These are phyloP conservation scores for Hemicrepidius hirtus DNA, from an alignment of 2,888 invertebrate genomes.

Conservation along the genomic window DNA sequence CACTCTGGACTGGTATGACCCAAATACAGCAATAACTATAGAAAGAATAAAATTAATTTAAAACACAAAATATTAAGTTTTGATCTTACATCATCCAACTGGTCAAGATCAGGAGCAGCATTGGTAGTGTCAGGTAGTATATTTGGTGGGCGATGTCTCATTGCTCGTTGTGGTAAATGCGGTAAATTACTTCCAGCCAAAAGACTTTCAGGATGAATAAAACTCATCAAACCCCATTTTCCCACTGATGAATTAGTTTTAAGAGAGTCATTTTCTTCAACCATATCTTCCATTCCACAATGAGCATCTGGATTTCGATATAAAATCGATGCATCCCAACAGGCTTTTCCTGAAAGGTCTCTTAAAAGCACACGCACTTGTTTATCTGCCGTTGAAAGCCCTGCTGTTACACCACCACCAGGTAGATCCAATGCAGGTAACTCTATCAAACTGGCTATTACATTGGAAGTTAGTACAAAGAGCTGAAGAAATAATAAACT, in stretches of 20 bases:
- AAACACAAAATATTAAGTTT: slow-evolving; percentile 6
- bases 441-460: slow-evolving; percentile 92
- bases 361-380: slow-evolving; percentile 88
- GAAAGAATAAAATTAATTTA: slow-evolving; percentile 45
- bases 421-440: slow-evolving; percentile 89
- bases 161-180: slow-evolving; percentile 78
- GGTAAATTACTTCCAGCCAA: slow-evolving; percentile 60
- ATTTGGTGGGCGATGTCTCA: slow-evolving; percentile 83
- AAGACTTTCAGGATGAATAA: slow-evolving; percentile 67
- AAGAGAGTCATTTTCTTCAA: slow-evolving; percentile 24
- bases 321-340: slow-evolving; percentile 96
- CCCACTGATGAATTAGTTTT: slow-evolving; percentile 36
- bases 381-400: slow-evolving; percentile 85
- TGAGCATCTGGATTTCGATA: slow-evolving; percentile 81
- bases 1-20: slow-evolving; percentile 95
- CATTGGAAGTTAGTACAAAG: slow-evolving; percentile 87
- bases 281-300: background rate
- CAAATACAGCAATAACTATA: slow-evolving; percentile 90
- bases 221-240: slow-evolving; percentile 61
- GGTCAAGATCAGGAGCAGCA: slow-evolving; percentile 91
- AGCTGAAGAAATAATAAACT: slow-evolving; percentile 76
- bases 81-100: slow-evolving; percentile 89
- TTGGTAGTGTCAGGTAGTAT: slow-evolving; percentile 88
- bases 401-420: slow-evolving; percentile 84
- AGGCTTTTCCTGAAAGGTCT: slow-evolving; percentile 94